A percentile compares a stretch with the other conserved stretches of the same genome.
phyloP scores from a whole-genome alignment of 2,113 vertebrate genomes.

The Glaucidium brasilianum region DNA sequence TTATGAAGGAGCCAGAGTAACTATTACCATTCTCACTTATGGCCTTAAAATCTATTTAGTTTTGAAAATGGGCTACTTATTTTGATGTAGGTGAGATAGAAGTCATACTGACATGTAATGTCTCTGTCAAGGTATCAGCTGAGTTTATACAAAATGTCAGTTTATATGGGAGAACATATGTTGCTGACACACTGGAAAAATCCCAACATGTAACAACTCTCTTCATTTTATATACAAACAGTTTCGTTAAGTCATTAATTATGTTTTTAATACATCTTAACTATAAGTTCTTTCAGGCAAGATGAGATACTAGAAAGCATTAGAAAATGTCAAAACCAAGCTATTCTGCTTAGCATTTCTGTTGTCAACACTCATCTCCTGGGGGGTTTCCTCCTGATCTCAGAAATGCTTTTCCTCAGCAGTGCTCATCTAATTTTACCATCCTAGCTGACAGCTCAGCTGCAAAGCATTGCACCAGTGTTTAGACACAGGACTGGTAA shows the following conservation, averaged over 20 bases:
- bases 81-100: neutral
- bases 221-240: neutral
- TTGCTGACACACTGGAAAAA: neutral
- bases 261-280: neutral
- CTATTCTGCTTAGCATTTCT: neutral
- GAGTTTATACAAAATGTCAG: neutral
- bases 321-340: neutral
- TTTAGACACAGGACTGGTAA: neutral
- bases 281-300: neutral
- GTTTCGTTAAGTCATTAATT: neutral
- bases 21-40: neutral
- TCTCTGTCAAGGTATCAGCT: neutral
- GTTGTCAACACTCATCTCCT: neutral
- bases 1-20: neutral
- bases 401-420: neutral
- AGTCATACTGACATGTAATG: neutral
- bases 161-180: neutral
- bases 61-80: neutral
- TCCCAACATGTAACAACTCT: neutral
- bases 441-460: rapidly evolving
- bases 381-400: neutral
- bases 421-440: neutral
- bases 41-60: neutral
- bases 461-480: neutral
- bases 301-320: neutral